A percentile compares a stretch with the other conserved stretches of the same genome.
Evolutionary conservation across 1,140 invertebrate species (phyloP).

Genomic region (Cyclina sinensis): DNA sequence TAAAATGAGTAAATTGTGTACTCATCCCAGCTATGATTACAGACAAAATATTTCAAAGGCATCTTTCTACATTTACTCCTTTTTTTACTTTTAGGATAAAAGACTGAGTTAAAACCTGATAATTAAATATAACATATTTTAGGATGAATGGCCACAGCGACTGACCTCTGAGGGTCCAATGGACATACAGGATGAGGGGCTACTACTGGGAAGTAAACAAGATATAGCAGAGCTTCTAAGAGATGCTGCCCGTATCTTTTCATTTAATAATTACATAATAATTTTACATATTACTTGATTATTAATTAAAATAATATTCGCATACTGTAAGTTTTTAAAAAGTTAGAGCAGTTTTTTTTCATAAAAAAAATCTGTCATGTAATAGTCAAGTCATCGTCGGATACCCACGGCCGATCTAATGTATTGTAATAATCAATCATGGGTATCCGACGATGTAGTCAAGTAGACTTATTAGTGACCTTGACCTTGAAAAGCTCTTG

Average conservation of each 20-base stretch:
- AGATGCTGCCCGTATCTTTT: constrained; percentile 81
- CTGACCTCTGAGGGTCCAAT: constrained; percentile 76
- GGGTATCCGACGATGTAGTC: too few relatives aligned
- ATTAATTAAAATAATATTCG: too few relatives aligned
- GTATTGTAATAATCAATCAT: too few relatives aligned
- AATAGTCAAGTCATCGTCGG: too few relatives aligned
- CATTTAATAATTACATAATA: too few relatives aligned
- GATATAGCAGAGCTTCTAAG: constrained; percentile 76
- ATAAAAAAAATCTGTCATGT: too few relatives aligned
- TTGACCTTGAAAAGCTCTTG: constrained; percentile 71
- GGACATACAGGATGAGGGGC: constrained; percentile 72
- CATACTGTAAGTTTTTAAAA: too few relatives aligned
- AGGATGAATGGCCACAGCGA: constrained; percentile 77
- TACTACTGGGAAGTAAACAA: constrained; percentile 74
- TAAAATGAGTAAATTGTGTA: not conserved
- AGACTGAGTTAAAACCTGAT: not conserved
- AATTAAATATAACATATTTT: constrained; percentile 48
- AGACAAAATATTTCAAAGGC: too few relatives aligned
- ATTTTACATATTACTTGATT: not conserved
- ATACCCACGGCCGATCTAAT: too few relatives aligned
- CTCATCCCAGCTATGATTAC: too few relatives aligned
- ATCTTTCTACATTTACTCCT: not conserved
- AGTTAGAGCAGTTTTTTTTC: too few relatives aligned
- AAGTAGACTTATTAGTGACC: too few relatives aligned
- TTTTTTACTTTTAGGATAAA: not conserved